A percentile compares a stretch with the other conserved stretches of the same genome.
These are phyloP conservation scores for Spilosoma lubricipeda DNA, from an alignment of 2,888 invertebrate species.

Conservation along the genomic window DNA sequence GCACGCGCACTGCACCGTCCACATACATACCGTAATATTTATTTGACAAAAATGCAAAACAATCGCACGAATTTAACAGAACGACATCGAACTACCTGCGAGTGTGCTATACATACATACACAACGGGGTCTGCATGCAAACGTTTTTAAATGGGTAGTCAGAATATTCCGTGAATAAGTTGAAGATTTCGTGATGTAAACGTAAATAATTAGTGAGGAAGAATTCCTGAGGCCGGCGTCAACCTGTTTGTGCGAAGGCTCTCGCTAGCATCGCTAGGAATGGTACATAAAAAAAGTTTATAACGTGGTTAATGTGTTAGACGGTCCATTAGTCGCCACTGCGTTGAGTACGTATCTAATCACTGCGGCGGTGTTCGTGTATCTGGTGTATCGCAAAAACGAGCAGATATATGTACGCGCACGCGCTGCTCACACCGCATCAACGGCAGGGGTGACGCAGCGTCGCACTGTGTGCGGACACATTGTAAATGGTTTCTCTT, in stretches of 20 bases:
- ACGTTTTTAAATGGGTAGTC: background rate
- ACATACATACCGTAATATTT: constrained; percentile 14
- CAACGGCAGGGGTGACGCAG: background rate
- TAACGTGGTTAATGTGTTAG: constrained; percentile 6
- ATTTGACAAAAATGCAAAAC: constrained; percentile 8
- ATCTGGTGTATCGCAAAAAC: constrained; percentile 5
- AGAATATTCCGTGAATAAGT: background rate
- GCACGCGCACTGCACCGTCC: background rate
- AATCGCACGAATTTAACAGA: background rate
- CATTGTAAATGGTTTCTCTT: too few relatives aligned
- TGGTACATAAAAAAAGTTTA: constrained; percentile 10
- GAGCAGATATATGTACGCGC: background rate
- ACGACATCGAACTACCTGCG: background rate
- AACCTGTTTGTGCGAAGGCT: constrained; percentile 9
- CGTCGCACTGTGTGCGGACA: background rate
- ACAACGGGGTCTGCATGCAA: background rate
- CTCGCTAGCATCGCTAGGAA: constrained; percentile 5
- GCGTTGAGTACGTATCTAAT: constrained; percentile 5
- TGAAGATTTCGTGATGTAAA: background rate
- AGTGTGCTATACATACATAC: background rate
- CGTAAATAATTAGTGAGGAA: constrained; percentile 2
- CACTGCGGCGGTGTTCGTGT: background rate
- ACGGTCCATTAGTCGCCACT: constrained; percentile 10
- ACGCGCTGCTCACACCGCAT: background rate
- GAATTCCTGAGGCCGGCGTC: constrained; percentile 4